Conservation (phyloP, 2,888 invertebrate species). For the Pterostichus niger region DNA sequence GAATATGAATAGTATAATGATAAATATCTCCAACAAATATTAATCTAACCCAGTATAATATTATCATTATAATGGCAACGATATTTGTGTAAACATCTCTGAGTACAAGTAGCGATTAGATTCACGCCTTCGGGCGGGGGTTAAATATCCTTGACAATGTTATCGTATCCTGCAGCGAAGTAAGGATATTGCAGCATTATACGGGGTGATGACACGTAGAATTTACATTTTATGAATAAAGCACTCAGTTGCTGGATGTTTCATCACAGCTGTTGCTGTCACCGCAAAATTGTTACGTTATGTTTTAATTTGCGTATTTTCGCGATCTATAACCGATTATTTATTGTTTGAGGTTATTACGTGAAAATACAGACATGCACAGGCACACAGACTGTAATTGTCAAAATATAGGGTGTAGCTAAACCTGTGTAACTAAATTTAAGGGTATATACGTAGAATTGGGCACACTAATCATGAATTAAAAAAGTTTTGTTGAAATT, state of each 20-base stretch:
- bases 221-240: constrained; percentile 58
- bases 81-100: not conserved
- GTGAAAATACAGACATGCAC: too few species aligned
- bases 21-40: constrained; percentile 2
- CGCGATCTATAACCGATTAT: constrained; percentile 1
- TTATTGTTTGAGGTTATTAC: constrained; percentile 18
- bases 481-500: too few species aligned
- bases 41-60: constrained; percentile 27
- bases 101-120: not conserved
- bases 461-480: too few species aligned
- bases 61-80: constrained; percentile 1
- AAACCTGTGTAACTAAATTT: too few species aligned
- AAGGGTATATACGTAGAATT: too few species aligned
- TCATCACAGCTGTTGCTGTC: constrained; percentile 34
- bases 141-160: constrained; percentile 48
- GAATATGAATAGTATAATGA: not conserved
- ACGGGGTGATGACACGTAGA: constrained; percentile 49
- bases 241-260: constrained; percentile 19
- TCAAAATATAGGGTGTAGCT: too few species aligned
- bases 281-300: constrained; percentile 14
- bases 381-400: too few species aligned
- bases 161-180: constrained; percentile 30
- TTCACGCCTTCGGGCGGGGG: not conserved
- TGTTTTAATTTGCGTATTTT: constrained; percentile 27
- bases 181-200: constrained; percentile 51